phyloP scores from a whole-genome alignment of 1,140 invertebrate species.

The Ooceraea biroi region DNA sequence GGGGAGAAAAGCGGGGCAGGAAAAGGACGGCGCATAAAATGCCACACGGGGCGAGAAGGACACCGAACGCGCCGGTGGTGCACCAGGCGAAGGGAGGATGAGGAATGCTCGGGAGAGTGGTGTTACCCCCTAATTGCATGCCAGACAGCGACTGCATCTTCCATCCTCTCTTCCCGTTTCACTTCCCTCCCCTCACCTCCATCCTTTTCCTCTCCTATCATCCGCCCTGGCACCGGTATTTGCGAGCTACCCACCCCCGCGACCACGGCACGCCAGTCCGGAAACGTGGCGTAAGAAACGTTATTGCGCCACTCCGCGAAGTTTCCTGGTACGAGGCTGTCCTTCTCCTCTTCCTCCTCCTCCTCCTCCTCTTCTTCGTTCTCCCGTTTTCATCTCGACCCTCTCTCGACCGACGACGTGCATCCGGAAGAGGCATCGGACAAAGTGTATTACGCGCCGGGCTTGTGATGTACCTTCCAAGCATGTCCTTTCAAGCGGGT shows the following conservation, averaged over 20 bases:
- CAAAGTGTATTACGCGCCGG: constrained; percentile 67
- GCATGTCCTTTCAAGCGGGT: constrained; percentile 55
- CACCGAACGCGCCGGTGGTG: not conserved
- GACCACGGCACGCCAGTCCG: constrained; percentile 67
- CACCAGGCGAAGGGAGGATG: not conserved
- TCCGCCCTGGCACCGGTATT: constrained; percentile 60
- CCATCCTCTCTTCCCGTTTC: not conserved
- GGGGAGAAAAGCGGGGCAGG: not conserved
- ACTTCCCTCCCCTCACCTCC: constrained; percentile 25
- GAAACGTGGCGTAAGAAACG: constrained; percentile 73
- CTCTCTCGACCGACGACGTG: constrained; percentile 44
- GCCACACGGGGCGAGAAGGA: not conserved
- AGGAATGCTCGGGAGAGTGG: constrained; percentile 61
- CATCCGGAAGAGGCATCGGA: constrained; percentile 67
- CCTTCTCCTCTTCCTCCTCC: constrained; percentile 42
- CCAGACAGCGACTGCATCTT: constrained; percentile 72
- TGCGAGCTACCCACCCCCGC: constrained; percentile 54
- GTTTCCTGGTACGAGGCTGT: constrained; percentile 70
- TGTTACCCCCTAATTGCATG: constrained; percentile 73
- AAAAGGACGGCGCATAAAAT: constrained; percentile 9
- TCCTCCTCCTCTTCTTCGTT: no score
- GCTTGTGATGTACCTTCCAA: constrained; percentile 50
- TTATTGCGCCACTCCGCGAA: constrained; percentile 73
- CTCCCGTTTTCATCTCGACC: constrained; percentile 20
- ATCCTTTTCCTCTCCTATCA: constrained; percentile 40